phyloP scores from a whole-genome alignment of 2,797 vertebrate species.

The Anas capensis region DNA sequence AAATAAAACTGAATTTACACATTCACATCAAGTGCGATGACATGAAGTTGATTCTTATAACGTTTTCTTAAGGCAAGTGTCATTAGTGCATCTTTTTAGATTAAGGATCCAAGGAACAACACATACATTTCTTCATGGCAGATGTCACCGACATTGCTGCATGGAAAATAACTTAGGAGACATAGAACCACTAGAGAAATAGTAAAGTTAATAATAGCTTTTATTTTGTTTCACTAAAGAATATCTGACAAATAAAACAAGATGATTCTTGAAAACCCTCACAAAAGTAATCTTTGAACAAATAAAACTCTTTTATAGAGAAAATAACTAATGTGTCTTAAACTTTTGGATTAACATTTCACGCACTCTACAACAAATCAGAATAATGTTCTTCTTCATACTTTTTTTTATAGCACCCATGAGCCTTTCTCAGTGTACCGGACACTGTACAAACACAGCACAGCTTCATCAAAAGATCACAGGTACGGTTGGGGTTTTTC shows the following conservation, averaged over 20 bases:
- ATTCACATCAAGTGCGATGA: not conserved
- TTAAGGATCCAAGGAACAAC: not conserved
- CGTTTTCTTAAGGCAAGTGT: not conserved
- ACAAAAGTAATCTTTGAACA: not conserved
- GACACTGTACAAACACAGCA: not conserved
- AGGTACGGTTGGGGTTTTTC: fast-evolving
- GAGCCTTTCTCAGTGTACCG: not conserved
- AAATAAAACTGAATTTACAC: not conserved
- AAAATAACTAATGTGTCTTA: not conserved
- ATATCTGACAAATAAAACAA: not conserved
- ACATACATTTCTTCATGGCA: not conserved
- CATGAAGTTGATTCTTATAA: not conserved
- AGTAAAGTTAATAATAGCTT: constrained; percentile 1
- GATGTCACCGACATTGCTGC: not conserved
- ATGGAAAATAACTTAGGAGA: not conserved
- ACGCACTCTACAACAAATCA: not conserved
- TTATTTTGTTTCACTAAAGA: constrained; percentile 4
- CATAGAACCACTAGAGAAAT: not conserved
- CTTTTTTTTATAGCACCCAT: not conserved
- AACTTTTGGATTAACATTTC: not conserved
- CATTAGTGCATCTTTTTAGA: not conserved
- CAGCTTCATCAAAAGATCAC: not conserved
- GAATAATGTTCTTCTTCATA: not conserved
- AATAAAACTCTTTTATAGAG: not conserved
- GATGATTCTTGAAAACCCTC: not conserved